Evolutionary conservation across 2,797 vertebrate genomes (phyloP).

Genomic region (Mus spretus): DNA sequence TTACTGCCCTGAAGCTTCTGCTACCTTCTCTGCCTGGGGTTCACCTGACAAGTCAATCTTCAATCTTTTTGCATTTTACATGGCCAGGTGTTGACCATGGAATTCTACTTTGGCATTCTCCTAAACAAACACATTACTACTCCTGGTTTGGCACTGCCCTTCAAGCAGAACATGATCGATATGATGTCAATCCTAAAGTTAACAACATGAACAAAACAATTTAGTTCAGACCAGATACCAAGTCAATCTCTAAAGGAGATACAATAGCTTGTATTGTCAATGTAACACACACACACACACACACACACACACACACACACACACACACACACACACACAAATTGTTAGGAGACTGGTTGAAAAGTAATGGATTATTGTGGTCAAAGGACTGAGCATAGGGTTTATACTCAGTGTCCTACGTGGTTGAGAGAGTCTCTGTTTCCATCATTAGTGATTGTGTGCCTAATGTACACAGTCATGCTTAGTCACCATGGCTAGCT

Average conservation of each 20-base stretch:
- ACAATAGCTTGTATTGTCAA: neutral
- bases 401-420: neutral
- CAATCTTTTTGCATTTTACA: neutral
- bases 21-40: neutral
- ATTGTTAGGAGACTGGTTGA: neutral
- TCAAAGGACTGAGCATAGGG: neutral
- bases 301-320: neutral
- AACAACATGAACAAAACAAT: conserved; percentile 26
- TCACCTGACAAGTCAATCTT: neutral
- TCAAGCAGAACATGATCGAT: neutral
- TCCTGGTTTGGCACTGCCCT: neutral
- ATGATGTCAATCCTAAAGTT: conserved; percentile 27
- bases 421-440: neutral
- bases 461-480: neutral
- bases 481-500: neutral
- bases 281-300: neutral
- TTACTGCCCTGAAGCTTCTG: neutral
- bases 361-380: neutral
- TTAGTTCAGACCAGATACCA: neutral
- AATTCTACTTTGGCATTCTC: neutral
- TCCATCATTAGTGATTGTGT: neutral
- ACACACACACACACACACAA: neutral
- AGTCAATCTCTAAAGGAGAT: conserved; percentile 23
- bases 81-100: neutral
- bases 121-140: neutral